Evolutionary conservation across 64 coral and sea anemone genomes (phyloP).

Genomic region (Porites australiensis): DNA sequence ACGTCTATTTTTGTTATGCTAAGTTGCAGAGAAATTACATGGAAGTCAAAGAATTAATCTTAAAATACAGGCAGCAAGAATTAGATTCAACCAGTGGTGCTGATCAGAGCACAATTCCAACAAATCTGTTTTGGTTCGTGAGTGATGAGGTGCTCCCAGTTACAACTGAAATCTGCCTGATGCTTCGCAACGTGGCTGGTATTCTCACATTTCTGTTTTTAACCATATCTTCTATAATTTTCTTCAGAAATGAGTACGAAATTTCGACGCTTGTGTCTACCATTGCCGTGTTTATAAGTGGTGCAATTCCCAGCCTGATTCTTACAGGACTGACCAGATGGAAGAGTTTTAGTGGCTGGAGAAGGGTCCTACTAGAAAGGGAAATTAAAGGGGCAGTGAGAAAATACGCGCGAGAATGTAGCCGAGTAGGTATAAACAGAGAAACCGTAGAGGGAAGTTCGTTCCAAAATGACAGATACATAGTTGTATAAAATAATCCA

Average conservation of each 20-base stretch:
- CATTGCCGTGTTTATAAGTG: not conserved
- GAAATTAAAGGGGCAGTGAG: not conserved
- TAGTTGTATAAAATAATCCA: no score
- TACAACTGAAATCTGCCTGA: conserved; percentile 16
- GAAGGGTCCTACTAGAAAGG: not conserved
- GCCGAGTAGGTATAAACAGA: not conserved
- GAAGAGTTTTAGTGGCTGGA: not conserved
- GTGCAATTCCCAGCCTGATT: not conserved
- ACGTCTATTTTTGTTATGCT: conserved; percentile 7
- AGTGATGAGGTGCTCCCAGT: not conserved
- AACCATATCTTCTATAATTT: not conserved
- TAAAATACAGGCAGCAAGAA: not conserved
- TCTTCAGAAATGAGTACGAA: not conserved
- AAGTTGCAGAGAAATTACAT: conserved; percentile 6
- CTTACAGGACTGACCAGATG: not conserved
- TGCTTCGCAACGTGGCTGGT: not conserved
- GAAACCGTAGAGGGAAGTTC: no score
- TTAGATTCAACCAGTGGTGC: not conserved
- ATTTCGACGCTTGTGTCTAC: not conserved
- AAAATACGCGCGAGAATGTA: not conserved
- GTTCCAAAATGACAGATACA: no score
- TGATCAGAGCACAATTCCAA: not conserved
- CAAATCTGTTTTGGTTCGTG: not conserved
- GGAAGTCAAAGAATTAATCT: not conserved
- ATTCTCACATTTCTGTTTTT: not conserved